phyloP scores from a whole-genome alignment of 2,888 invertebrate species.

The Torymus auratus region DNA sequence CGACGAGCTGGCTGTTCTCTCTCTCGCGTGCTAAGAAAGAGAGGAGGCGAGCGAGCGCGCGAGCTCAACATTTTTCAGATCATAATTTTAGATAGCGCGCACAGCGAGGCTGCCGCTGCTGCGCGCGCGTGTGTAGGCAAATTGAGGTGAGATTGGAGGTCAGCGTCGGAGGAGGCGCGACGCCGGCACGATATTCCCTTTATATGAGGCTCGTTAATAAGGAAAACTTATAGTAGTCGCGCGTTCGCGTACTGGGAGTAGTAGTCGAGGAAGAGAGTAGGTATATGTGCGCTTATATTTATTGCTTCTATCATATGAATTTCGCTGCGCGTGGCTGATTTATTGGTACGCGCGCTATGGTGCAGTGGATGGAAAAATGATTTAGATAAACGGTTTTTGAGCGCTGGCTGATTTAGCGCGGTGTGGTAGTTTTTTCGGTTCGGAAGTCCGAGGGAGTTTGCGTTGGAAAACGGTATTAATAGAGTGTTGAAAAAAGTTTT shows the following conservation, averaged over 20 bases:
- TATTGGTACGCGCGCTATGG: not conserved
- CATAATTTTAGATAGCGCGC: slow-evolving; percentile 74
- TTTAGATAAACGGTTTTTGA: no score
- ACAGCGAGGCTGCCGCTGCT: slow-evolving; percentile 14
- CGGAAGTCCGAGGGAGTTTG: no score
- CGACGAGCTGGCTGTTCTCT: slow-evolving; percentile 56
- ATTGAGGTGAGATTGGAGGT: slow-evolving; percentile 77
- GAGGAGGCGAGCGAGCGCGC: slow-evolving; percentile 41
- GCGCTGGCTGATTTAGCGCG: no score
- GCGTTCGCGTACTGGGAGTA: not conserved
- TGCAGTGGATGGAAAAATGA: no score
- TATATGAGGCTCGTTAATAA: slow-evolving; percentile 51
- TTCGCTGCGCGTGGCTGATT: slow-evolving; percentile 34
- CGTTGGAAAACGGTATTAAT: no score
- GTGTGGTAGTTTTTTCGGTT: no score
- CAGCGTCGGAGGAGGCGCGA: slow-evolving; percentile 64
- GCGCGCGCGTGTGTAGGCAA: slow-evolving; percentile 71
- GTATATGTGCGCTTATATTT: slow-evolving; percentile 24
- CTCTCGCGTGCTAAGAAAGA: slow-evolving; percentile 29
- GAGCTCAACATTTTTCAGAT: slow-evolving; percentile 71
- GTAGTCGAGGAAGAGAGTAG: no score
- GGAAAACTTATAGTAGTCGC: slow-evolving; percentile 44
- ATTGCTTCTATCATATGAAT: slow-evolving; percentile 40
- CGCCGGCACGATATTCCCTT: slow-evolving; percentile 38
- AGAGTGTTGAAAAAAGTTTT: no score